Conservation (phyloP, 2,888 invertebrate species). For the Argyra leucocephala region DNA sequence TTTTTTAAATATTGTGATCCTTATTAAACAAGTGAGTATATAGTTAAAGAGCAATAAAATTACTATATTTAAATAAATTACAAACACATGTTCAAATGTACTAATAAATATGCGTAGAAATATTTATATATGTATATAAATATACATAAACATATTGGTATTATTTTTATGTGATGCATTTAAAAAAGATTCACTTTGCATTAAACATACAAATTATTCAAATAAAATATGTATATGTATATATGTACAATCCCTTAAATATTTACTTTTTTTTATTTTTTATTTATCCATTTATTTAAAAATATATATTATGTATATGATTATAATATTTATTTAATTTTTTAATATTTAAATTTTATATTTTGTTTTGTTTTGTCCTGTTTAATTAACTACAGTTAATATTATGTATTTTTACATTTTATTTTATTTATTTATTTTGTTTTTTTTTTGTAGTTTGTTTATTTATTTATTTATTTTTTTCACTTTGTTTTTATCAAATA, state of each 20-base stretch:
- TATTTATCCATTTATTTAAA: too few relatives aligned
- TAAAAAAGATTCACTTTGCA: too few relatives aligned
- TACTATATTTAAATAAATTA: too few relatives aligned
- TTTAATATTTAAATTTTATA: too few relatives aligned
- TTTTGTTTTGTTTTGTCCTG: too few relatives aligned
- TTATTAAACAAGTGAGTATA: slow-evolving; percentile 1
- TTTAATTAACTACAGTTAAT: neutral
- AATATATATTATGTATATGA: too few relatives aligned
- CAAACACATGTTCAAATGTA: neutral
- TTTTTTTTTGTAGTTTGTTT: neutral
- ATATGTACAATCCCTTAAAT: too few relatives aligned
- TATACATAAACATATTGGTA: neutral
- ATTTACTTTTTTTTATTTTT: too few relatives aligned
- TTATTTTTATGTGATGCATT: neutral
- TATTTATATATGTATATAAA: neutral
- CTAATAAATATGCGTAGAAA: neutral
- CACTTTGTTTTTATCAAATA: neutral
- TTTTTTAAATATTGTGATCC: neutral
- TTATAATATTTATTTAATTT: too few relatives aligned
- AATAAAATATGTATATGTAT: too few relatives aligned
- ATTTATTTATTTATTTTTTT: neutral
- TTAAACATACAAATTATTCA: too few relatives aligned
- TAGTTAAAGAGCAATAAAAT: neutral
- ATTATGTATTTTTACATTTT: neutral
- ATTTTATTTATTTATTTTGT: neutral